A percentile compares a stretch with the other conserved stretches of the same genome.
Evolutionary conservation across 2,888 invertebrate genomes (phyloP).

Genomic region (Tiphia femorata): DNA sequence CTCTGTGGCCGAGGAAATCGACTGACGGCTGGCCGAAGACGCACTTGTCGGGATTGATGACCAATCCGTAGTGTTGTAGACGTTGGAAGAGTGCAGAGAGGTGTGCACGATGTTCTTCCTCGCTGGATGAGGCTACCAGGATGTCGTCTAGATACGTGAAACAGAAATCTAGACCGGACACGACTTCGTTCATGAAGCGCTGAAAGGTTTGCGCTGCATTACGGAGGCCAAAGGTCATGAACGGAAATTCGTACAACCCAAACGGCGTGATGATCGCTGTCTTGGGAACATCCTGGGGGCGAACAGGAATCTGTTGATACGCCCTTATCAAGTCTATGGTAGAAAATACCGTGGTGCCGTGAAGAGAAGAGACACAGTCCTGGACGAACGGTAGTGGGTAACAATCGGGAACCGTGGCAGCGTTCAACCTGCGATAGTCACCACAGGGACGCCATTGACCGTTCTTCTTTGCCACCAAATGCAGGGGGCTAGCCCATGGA

Average conservation of each 20-base stretch:
- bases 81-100: conserved; percentile 21
- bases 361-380: conserved; percentile 7
- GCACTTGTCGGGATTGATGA: conserved; percentile 50
- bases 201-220: too few relatives aligned
- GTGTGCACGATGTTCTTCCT: conserved; percentile 34
- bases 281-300: too few relatives aligned
- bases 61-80: conserved; percentile 20
- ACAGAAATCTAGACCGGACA: too few relatives aligned
- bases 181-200: too few relatives aligned
- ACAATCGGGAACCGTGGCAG: conserved; percentile 45
- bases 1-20: conserved; percentile 47
- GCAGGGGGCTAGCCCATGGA: conserved; percentile 50
- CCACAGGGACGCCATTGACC: conserved; percentile 56
- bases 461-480: conserved; percentile 46
- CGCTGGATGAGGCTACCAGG: conserved; percentile 8
- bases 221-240: neutral
- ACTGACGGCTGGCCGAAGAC: conserved; percentile 42
- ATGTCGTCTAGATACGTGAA: too few relatives aligned
- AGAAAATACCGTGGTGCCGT: conserved; percentile 14
- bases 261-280: too few relatives aligned
- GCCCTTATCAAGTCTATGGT: conserved; percentile 9
- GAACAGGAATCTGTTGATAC: conserved; percentile 15
- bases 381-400: conserved; percentile 40
- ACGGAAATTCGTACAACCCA: neutral
- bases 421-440: conserved; percentile 54